Evolutionary conservation across 2,888 invertebrate species (phyloP).

Genomic region (Leucophenga maculata): DNA sequence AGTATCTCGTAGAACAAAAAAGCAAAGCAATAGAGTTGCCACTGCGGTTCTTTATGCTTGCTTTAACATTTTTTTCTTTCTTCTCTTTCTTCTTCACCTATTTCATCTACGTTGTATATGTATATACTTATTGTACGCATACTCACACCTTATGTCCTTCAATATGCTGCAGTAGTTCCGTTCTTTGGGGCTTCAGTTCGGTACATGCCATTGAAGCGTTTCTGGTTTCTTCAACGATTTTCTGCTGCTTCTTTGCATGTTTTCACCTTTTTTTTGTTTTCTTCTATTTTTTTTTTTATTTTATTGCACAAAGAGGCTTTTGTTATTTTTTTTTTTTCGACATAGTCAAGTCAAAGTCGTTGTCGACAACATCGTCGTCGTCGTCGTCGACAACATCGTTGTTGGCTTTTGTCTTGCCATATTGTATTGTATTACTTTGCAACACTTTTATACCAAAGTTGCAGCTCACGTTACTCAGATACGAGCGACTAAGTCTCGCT

Average conservation of each 20-base stretch:
- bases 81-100: not conserved
- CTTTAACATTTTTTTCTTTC: not conserved
- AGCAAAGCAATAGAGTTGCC: slow-evolving; percentile 13
- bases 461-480: slow-evolving; percentile 29
- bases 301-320: not conserved
- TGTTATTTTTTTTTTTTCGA: not conserved
- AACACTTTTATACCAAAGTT: slow-evolving; percentile 29
- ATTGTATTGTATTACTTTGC: slow-evolving; percentile 31
- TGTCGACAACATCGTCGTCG: no score
- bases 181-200: not conserved
- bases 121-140: not conserved
- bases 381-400: no score
- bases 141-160: not conserved
- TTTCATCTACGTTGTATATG: not conserved
- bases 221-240: not conserved
- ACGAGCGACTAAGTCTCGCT: no score
- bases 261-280: no score
- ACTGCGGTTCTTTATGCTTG: not conserved
- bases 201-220: slow-evolving; percentile 6
- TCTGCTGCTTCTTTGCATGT: not conserved
- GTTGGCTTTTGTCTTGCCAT: slow-evolving; percentile 26
- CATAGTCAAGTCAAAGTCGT: no score
- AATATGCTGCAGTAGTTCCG: slow-evolving; percentile 20
- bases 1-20: not conserved
- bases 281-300: not conserved